Evolutionary conservation across 2,888 invertebrate species (phyloP).

Genomic region (Tachina fera): DNA sequence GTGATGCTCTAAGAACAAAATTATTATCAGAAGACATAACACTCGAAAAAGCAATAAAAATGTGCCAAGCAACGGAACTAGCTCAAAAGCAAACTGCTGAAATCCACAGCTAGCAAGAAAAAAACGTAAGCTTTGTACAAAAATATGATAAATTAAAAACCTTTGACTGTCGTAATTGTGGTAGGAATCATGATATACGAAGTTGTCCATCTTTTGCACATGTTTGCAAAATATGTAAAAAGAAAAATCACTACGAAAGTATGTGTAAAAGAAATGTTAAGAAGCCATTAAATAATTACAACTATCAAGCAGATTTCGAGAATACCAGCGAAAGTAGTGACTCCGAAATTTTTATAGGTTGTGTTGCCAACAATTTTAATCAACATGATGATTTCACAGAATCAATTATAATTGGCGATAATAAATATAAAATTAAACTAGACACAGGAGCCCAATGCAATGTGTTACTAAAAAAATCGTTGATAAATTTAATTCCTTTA

Average conservation of each 20-base stretch:
- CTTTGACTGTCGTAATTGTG: slow-evolving; percentile 7
- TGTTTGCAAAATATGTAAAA: neutral
- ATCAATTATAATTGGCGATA: too few relatives aligned
- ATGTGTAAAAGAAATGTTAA: neutral
- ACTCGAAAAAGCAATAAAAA: neutral
- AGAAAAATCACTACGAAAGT: neutral
- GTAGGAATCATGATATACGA: neutral
- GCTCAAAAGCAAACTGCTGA: slow-evolving; percentile 32
- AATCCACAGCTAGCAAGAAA: slow-evolving; percentile 8
- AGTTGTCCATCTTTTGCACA: neutral
- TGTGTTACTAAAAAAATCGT: too few relatives aligned
- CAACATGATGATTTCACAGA: too few relatives aligned
- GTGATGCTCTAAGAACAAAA: slow-evolving; percentile 1
- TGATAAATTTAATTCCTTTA: too few relatives aligned
- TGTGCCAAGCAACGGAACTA: slow-evolving; percentile 7
- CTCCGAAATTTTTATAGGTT: too few relatives aligned
- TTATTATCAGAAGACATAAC: slow-evolving; percentile 15
- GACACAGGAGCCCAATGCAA: too few relatives aligned
- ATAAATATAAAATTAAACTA: too few relatives aligned
- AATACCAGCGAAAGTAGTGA: too few relatives aligned
- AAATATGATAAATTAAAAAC: neutral
- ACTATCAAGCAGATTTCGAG: neutral
- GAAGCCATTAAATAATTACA: neutral
- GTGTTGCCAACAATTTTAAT: too few relatives aligned
- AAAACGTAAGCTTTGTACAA: neutral